phyloP scores from a whole-genome alignment of 2,113 vertebrate species.

The Petrocephalus zakoni region DNA sequence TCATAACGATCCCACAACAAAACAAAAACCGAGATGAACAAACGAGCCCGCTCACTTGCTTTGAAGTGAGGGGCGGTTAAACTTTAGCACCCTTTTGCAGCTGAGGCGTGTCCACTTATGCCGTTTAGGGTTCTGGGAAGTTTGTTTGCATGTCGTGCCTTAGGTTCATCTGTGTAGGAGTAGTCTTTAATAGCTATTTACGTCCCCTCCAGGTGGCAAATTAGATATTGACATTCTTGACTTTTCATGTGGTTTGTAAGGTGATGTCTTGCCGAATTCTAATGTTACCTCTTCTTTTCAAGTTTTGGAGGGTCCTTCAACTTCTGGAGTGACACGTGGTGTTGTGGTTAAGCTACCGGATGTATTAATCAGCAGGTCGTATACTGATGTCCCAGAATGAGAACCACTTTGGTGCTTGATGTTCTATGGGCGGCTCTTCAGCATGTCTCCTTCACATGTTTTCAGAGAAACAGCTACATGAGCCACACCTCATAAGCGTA shows the following conservation, averaged over 20 bases:
- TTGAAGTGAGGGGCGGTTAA: neutral
- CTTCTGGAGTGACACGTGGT: neutral
- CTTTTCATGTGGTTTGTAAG: neutral
- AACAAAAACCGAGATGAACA: neutral
- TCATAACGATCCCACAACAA: neutral
- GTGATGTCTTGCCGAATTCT: neutral
- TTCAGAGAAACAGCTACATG: neutral
- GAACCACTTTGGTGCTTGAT: neutral
- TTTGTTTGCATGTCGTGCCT: neutral
- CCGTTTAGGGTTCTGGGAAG: slow-evolving; percentile 10
- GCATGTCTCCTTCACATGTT: neutral
- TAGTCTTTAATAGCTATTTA: neutral
- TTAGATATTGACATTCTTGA: neutral
- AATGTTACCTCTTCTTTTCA: neutral
- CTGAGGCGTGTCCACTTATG: neutral
- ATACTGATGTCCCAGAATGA: neutral
- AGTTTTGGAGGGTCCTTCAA: neutral
- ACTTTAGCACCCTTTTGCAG: neutral
- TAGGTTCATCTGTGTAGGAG: neutral
- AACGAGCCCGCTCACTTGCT: neutral
- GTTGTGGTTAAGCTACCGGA: neutral
- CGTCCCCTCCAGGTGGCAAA: neutral
- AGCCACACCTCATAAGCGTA: neutral
- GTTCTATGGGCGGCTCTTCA: neutral
- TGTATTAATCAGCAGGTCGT: neutral